Conservation (phyloP, 1,140 invertebrate genomes). For the Drosophila jambulina region DNA sequence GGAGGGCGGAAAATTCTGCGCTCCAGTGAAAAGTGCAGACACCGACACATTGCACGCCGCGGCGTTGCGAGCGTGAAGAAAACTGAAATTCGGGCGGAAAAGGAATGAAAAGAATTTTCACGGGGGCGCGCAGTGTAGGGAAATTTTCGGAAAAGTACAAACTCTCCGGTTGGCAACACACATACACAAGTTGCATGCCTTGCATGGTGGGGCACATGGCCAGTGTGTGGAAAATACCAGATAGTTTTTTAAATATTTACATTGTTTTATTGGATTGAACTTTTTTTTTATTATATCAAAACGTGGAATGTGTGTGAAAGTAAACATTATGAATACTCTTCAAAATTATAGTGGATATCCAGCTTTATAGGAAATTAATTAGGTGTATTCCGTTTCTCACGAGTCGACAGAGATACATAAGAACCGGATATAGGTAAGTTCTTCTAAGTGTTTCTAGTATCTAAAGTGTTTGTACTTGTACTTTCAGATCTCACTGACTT, state of each 20-base stretch:
- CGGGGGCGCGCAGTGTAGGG: background rate
- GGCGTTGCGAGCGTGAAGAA: constrained; percentile 12
- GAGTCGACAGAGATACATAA: too few relatives aligned
- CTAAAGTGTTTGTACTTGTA: background rate
- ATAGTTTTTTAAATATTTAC: constrained; percentile 56
- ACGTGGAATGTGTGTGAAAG: background rate
- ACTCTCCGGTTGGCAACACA: constrained; percentile 23
- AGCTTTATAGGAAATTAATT: background rate
- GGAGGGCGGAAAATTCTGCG: constrained; percentile 18
- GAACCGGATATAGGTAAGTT: too few relatives aligned
- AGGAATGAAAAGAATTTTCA: constrained; percentile 24
- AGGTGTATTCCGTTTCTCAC: background rate
- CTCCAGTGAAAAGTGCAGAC: constrained; percentile 33
- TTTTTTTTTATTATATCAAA: background rate
- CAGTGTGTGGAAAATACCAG: constrained; percentile 24
- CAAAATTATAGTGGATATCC: background rate
- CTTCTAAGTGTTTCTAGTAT: background rate
- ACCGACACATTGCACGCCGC: constrained; percentile 30
- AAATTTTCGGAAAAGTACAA: constrained; percentile 22
- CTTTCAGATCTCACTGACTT: constrained; percentile 6
- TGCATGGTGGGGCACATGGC: constrained; percentile 34
- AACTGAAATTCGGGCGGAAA: constrained; percentile 3
- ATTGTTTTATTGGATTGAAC: constrained; percentile 18
- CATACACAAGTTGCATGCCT: constrained; percentile 36
- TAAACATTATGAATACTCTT: background rate